These are phyloP conservation scores for Odontomyia ornata DNA, from an alignment of 2,888 invertebrate genomes.

Conservation along the genomic window DNA sequence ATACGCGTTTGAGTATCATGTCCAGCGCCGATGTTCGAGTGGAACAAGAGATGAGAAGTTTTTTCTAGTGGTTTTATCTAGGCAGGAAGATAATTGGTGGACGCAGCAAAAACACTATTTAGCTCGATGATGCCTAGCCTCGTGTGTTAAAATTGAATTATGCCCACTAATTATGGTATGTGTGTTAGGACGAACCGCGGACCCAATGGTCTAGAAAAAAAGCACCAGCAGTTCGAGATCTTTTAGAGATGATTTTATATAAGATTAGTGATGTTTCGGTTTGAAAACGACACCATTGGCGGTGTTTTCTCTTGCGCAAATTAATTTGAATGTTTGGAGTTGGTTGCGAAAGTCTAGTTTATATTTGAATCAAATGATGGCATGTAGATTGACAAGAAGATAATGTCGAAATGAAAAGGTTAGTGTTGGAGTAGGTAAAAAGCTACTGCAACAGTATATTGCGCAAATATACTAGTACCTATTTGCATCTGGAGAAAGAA, in stretches of 20 bases:
- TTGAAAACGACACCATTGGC: no score
- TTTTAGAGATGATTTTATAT: not conserved
- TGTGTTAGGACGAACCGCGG: not conserved
- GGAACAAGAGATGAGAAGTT: not conserved
- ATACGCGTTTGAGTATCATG: not conserved
- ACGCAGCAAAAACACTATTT: not conserved
- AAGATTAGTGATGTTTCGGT: no score
- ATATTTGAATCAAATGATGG: no score
- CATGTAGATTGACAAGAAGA: no score
- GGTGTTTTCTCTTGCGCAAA: no score
- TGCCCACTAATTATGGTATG: not conserved
- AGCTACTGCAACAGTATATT: no score
- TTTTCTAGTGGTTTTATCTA: not conserved
- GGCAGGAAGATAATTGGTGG: not conserved
- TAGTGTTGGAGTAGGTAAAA: no score
- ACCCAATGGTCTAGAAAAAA: not conserved
- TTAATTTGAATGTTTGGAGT: no score
- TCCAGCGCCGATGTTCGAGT: not conserved
- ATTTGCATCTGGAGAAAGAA: no score
- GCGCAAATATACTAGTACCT: no score
- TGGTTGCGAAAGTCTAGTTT: no score
- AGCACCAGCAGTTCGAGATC: not conserved
- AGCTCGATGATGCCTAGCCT: slow-evolving; percentile 6
- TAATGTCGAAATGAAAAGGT: no score
- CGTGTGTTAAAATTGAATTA: not conserved